Percentiles rank a stretch among this genome's conserved stretches.
phyloP scores from a whole-genome alignment of 2,113 vertebrate genomes.

The Taurulus bubalis region DNA sequence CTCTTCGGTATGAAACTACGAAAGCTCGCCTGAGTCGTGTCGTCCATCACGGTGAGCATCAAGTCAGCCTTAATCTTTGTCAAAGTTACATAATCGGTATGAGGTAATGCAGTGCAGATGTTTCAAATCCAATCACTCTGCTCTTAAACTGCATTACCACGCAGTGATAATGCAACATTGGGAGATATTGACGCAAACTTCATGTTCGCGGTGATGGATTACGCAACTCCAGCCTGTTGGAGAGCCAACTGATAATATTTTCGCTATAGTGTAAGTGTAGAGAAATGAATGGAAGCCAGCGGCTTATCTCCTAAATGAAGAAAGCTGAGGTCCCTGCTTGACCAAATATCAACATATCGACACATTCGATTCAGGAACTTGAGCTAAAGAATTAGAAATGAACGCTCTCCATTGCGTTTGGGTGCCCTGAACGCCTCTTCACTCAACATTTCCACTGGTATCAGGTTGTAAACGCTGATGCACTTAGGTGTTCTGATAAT shows the following conservation, averaged over 20 bases:
- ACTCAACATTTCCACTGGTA: constrained; percentile 1
- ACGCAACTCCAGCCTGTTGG: constrained; percentile 9
- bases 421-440: constrained; percentile 1
- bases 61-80: constrained; percentile 26
- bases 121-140: constrained; percentile 58
- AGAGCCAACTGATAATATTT: constrained; percentile 1
- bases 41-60: constrained; percentile 31
- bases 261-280: background rate
- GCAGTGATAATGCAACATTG: constrained; percentile 47
- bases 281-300: constrained; percentile 22
- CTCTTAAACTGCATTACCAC: constrained; percentile 50
- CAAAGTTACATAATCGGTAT: constrained; percentile 50
- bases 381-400: background rate
- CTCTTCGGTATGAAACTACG: constrained; percentile 12
- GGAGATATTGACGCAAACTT: constrained; percentile 40
- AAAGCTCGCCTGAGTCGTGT: background rate
- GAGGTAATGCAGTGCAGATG: constrained; percentile 65
- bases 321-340: background rate
- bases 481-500: constrained; percentile 40
- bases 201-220: constrained; percentile 37
- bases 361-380: background rate
- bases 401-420: background rate
- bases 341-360: background rate
- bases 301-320: background rate
- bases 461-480: constrained; percentile 46